These are phyloP conservation scores for Mallotus villosus DNA, from an alignment of 2,797 vertebrate genomes.

Conservation along the genomic window DNA sequence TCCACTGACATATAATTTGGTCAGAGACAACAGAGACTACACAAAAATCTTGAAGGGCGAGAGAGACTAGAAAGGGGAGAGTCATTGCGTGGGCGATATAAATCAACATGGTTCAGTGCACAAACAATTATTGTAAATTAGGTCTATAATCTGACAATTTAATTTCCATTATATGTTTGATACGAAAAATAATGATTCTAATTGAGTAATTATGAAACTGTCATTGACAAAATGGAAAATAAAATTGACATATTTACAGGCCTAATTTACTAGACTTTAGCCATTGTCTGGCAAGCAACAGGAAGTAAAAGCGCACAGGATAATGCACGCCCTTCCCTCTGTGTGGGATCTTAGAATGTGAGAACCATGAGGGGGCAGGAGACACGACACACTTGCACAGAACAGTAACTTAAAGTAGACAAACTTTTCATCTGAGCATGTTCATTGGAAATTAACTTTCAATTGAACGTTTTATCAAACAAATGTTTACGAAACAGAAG, in stretches of 20 bases:
- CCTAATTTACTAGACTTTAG: too few relatives aligned
- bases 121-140: too few relatives aligned
- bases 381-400: conserved; percentile 41
- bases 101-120: too few relatives aligned
- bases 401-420: not conserved
- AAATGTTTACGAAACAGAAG: conserved; percentile 50
- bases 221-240: too few relatives aligned
- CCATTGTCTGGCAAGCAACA: conserved; percentile 13
- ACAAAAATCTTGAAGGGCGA: too few relatives aligned
- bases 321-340: conserved; percentile 63
- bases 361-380: conserved; percentile 55
- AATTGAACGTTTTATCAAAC: conserved; percentile 41
- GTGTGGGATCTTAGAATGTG: conserved; percentile 46
- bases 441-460: conserved; percentile 10
- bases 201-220: conserved; percentile 33
- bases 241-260: too few relatives aligned
- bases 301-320: conserved; percentile 61
- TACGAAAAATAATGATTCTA: not conserved
- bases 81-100: too few relatives aligned
- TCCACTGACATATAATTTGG: conserved; percentile 20
- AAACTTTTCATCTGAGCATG: not conserved
- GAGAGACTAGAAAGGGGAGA: too few relatives aligned
- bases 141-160: too few relatives aligned
- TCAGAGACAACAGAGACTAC: not conserved
- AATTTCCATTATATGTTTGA: not conserved